Conservation (phyloP, 2,888 invertebrate species). For the Galerucella calmariensis region DNA sequence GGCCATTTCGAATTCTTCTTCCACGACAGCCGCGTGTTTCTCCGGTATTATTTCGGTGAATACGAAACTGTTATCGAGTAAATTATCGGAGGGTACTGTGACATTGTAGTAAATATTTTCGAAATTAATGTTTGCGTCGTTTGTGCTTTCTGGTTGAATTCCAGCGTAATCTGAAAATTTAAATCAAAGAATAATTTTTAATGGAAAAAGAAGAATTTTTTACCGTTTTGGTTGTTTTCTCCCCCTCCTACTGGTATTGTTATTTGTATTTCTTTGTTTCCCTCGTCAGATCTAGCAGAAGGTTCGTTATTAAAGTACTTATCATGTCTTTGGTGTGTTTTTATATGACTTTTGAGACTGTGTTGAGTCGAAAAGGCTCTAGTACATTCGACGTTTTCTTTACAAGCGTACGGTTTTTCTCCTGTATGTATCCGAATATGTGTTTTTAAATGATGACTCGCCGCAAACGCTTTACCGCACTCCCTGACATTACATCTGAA, state of each 20-base stretch:
- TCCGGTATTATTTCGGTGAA: slow-evolving; percentile 46
- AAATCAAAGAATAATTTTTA: not conserved
- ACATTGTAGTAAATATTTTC: slow-evolving; percentile 50
- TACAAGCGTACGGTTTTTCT: slow-evolving; percentile 82
- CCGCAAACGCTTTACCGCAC: slow-evolving; percentile 93
- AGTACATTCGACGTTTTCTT: slow-evolving; percentile 72
- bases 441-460: slow-evolving; percentile 93
- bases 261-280: slow-evolving; percentile 9
- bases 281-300: slow-evolving; percentile 13
- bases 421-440: slow-evolving; percentile 85
- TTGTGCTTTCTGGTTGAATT: not conserved
- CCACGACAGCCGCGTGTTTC: slow-evolving; percentile 60
- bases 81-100: slow-evolving; percentile 35
- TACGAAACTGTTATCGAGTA: slow-evolving; percentile 44
- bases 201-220: not conserved
- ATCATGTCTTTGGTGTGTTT: slow-evolving; percentile 73
- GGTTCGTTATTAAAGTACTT: slow-evolving; percentile 34
- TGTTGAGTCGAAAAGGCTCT: slow-evolving; percentile 87
- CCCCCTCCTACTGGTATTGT: not conserved
- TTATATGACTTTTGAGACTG: slow-evolving; percentile 82
- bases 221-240: slow-evolving; percentile 20
- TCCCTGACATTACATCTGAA: slow-evolving; percentile 81
- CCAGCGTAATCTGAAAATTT: slow-evolving; percentile 3
- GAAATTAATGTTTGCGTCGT: slow-evolving; percentile 42
- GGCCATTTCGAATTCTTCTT: slow-evolving; percentile 61